Evolutionary conservation across 2,888 invertebrate genomes (phyloP).

Genomic region (Lithophane socia): DNA sequence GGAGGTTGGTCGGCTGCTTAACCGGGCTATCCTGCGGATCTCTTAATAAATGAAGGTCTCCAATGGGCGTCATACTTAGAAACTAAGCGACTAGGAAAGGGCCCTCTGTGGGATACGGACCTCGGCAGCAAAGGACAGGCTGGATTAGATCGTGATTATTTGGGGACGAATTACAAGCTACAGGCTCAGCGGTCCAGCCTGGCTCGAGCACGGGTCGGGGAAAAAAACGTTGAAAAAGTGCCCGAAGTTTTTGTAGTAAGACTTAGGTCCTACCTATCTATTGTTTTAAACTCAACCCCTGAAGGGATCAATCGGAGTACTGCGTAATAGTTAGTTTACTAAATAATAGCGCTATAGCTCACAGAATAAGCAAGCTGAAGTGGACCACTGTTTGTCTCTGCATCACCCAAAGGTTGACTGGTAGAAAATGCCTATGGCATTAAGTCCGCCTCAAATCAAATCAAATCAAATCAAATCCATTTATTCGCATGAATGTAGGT

Average conservation of each 20-base stretch:
- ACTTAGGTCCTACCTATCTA: background rate
- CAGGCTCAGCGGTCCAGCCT: background rate
- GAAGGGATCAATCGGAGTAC: background rate
- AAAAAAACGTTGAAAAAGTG: background rate
- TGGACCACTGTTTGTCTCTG: too few relatives aligned
- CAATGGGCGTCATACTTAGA: too few relatives aligned
- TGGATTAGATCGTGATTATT: background rate
- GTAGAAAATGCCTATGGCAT: too few relatives aligned
- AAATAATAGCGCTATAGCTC: background rate
- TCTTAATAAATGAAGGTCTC: too few relatives aligned
- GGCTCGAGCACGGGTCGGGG: background rate
- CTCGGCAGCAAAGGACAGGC: background rate
- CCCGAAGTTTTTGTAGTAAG: background rate
- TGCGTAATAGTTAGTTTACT: background rate
- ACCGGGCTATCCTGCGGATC: too few relatives aligned
- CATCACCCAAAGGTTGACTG: too few relatives aligned
- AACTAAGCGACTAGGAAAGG: too few relatives aligned
- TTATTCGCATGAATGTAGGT: too few relatives aligned
- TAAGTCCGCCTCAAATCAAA: too few relatives aligned
- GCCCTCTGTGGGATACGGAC: too few relatives aligned
- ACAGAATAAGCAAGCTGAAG: background rate
- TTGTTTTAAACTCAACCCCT: background rate
- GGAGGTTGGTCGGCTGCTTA: background rate
- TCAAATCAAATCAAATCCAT: too few relatives aligned
- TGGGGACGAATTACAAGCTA: background rate